Base-by-base conservation (phyloP, 2,888 invertebrate species). In the Nycteola revayana region DNA sequence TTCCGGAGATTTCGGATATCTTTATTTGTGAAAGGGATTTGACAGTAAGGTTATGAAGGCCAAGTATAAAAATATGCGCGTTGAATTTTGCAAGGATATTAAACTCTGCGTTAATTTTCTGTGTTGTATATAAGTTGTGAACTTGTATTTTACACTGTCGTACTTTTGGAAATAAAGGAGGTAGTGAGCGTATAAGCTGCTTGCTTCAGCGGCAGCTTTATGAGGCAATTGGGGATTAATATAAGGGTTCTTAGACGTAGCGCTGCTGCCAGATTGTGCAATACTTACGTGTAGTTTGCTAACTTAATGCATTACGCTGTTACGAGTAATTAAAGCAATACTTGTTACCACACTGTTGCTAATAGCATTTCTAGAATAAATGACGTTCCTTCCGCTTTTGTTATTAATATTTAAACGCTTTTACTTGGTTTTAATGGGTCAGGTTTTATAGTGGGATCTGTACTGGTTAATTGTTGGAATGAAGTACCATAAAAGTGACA, bases 391-490 rank as follows among this genome's bases (percentile, higher is more conserved):
- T 14, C 14, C 14, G 5, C 14, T 14, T n/a, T 14, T 2, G 14
- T 14, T 14, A 14, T 5, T 5, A 14, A 5, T 14, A 14, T 14
- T 14, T 14, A 14, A 14, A 14, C 2, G 3, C 2, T 14, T 14
- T 14, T 2, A 14, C 8, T 7, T 26, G n/a, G 14, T 26, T 11
- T 11, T 8, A 26, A 25, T 5, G 14, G 10, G 10, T 25, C 8
- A 21, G 20, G 43, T 36, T 33, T 37, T 22, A 26, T 36, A 17
- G n/a, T n/a, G 35, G 25, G 14, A 3, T 28, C 31, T 33, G 26
- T 11, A 29, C 26, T 28, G 10, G 36, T 42, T 50, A 50, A 47
- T 50, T 41, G 10, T 31, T 4, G 10, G n/a, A 36, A 14, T 14
- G 5, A 14, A 14, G 14, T 14, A 35, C 51, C 56, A 36, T 26